Evolutionary conservation across 2,888 invertebrate species (phyloP).

Genomic region (Cyaniris semiargus): DNA sequence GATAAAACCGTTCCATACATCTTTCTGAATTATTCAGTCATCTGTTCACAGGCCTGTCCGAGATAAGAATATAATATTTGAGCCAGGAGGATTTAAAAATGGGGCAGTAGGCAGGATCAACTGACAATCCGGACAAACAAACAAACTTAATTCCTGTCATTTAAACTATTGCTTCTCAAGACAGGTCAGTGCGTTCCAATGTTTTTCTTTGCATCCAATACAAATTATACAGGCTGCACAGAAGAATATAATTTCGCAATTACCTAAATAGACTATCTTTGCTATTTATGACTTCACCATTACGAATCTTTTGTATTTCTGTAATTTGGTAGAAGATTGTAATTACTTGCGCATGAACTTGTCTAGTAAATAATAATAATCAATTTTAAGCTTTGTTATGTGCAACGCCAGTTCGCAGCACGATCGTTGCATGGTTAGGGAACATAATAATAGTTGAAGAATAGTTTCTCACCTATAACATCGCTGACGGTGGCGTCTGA

Average conservation of each 20-base stretch:
- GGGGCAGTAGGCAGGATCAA: neutral
- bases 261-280: neutral
- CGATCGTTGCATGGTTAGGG: no score
- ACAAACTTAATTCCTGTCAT: neutral
- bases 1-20: neutral
- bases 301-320: neutral
- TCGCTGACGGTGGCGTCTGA: constrained; percentile 97
- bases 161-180: neutral
- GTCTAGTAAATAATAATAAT: no score
- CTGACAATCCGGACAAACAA: neutral
- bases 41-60: neutral
- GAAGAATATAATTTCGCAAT: neutral
- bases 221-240: neutral
- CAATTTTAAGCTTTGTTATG: no score
- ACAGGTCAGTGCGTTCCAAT: neutral
- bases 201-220: neutral
- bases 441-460: neutral
- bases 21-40: neutral
- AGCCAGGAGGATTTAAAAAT: neutral
- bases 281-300: neutral
- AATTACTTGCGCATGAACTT: no score
- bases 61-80: neutral
- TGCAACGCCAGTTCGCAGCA: no score
- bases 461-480: constrained; percentile 86
- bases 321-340: neutral